A percentile compares a stretch with the other conserved stretches of the same genome.
phyloP scores from a whole-genome alignment of 2,797 vertebrate genomes.

The Dendrocincla tyrannina region DNA sequence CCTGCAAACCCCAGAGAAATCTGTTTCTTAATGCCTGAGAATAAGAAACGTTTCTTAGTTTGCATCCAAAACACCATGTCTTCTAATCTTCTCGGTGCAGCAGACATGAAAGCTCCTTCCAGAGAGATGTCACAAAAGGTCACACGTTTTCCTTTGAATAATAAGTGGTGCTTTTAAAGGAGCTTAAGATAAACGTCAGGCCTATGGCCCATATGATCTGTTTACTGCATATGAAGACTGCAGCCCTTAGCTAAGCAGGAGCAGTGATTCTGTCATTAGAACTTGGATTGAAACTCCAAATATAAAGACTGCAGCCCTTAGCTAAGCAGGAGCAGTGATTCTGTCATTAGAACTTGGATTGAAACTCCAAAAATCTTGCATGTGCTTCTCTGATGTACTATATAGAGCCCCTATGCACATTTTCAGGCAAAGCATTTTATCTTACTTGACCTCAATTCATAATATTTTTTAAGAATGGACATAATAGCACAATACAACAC shows the following conservation, averaged over 20 bases:
- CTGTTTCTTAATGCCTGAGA: background rate
- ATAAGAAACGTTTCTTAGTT: background rate
- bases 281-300: no score
- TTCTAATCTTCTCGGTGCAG: conserved; percentile 20
- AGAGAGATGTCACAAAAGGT: background rate
- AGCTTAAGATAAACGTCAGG: conserved; percentile 54
- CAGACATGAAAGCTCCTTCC: conserved; percentile 27
- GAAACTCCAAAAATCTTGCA: background rate
- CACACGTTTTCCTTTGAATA: background rate
- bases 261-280: no score
- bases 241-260: no score
- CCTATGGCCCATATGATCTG: background rate
- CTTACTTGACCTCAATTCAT: background rate
- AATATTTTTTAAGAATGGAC: background rate
- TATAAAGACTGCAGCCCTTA: background rate
- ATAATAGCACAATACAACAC: background rate
- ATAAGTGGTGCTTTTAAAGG: background rate
- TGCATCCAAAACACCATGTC: background rate
- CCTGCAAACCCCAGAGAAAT: background rate
- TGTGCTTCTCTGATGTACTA: background rate
- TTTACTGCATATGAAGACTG: no score
- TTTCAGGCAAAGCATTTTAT: background rate
- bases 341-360: background rate
- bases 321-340: background rate
- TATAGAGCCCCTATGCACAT: background rate